Evolutionary conservation across 2,113 vertebrate genomes (phyloP).

Genomic region (Syrrhaptes paradoxus): DNA sequence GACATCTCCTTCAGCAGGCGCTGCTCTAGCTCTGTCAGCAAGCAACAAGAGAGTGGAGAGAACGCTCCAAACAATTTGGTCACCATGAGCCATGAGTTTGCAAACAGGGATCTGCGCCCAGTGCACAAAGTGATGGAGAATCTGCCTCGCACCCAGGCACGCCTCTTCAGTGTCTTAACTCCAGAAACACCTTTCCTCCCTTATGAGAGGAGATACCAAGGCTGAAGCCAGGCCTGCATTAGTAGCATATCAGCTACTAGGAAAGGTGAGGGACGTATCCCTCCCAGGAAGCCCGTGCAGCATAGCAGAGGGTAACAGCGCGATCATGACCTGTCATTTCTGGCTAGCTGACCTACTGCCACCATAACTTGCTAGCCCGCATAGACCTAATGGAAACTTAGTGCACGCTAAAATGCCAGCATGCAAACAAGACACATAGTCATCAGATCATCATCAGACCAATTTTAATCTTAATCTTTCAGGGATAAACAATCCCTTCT

Average conservation of each 20-base stretch:
- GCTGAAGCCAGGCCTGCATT: not conserved
- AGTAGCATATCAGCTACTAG: not conserved
- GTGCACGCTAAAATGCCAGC: not conserved
- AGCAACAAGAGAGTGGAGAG: not conserved
- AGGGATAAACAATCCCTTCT: constrained; percentile 7
- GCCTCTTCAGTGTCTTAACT: not conserved
- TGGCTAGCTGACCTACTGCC: not conserved
- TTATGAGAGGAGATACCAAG: not conserved
- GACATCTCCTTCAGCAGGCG: not conserved
- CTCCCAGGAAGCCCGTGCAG: not conserved
- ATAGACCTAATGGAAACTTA: not conserved
- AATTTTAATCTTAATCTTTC: constrained; percentile 16
- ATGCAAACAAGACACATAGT: not conserved
- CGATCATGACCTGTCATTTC: not conserved
- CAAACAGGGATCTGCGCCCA: accelerated
- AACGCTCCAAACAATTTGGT: not conserved
- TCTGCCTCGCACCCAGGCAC: not conserved
- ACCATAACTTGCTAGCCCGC: not conserved
- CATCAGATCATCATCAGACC: not conserved
- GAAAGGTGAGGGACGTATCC: not conserved
- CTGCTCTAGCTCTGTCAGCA: not conserved
- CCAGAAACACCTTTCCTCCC: not conserved
- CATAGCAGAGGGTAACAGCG: accelerated
- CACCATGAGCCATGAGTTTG: not conserved
- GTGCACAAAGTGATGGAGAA: not conserved